phyloP scores from a whole-genome alignment of 2,888 invertebrate species.

The Troides aeacus region DNA sequence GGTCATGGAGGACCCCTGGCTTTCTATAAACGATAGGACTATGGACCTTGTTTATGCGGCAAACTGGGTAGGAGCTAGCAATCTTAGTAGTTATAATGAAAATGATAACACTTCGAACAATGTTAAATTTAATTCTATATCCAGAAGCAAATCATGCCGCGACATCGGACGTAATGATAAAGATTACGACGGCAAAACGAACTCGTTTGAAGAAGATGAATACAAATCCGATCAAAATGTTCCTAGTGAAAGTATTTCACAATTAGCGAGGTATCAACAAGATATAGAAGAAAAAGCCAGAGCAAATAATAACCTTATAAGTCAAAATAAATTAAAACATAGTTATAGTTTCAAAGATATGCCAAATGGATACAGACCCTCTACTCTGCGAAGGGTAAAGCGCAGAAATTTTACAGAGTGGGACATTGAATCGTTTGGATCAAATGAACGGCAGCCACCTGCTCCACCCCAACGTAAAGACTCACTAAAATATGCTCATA shows the following conservation, averaged over 20 bases:
- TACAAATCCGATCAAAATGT: conserved; percentile 56
- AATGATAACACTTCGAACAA: conserved; percentile 57
- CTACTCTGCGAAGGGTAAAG: conserved; percentile 78
- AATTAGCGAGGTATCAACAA: conserved; percentile 83
- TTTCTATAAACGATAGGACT: conserved; percentile 83
- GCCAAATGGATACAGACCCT: conserved; percentile 81
- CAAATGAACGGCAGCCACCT: conserved; percentile 64
- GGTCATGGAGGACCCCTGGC: conserved; percentile 87
- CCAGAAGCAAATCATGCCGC: conserved; percentile 75
- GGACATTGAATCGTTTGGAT: conserved; percentile 73
- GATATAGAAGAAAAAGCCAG: conserved; percentile 77
- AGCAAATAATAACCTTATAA: conserved; percentile 76
- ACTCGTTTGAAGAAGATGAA: conserved; percentile 58
- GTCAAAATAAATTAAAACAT: conserved; percentile 75
- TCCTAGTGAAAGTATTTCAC: conserved; percentile 72
- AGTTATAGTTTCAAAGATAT: conserved; percentile 82
- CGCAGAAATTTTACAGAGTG: conserved; percentile 80
- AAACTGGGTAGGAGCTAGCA: conserved; percentile 89
- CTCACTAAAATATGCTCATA: conserved; percentile 75
- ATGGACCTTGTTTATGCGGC: conserved; percentile 91
- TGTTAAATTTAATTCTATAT: conserved; percentile 70
- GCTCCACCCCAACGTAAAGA: conserved; percentile 71
- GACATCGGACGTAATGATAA: conserved; percentile 64
- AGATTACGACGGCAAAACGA: conserved; percentile 55
- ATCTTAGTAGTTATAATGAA: conserved; percentile 70